Conservation (phyloP, 2,888 invertebrate species). For the Agonopterix arenella region DNA sequence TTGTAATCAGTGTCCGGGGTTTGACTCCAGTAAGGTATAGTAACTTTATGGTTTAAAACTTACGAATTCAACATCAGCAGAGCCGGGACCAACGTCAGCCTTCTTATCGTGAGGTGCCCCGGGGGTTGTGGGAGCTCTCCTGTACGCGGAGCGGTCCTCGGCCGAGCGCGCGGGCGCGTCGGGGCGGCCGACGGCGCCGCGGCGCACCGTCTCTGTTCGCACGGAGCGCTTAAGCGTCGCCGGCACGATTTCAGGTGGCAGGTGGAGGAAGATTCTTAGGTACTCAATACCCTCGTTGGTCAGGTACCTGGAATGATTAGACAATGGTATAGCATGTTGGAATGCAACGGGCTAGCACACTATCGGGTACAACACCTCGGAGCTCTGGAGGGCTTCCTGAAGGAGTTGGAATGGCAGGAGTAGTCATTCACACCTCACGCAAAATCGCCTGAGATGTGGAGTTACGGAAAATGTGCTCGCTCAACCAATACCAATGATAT, state of each 20-base stretch:
- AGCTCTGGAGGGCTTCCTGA: too few species aligned
- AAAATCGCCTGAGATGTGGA: too few species aligned
- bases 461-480: too few species aligned
- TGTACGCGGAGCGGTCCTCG: constrained; percentile 90
- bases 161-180: constrained; percentile 85
- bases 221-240: constrained; percentile 96
- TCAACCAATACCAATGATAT: too few species aligned
- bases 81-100: constrained; percentile 97
- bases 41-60: constrained; percentile 29
- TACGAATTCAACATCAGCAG: constrained; percentile 93
- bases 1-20: too few species aligned
- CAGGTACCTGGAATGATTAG: constrained; percentile 82
- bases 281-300: constrained; percentile 99
- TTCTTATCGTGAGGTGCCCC: constrained; percentile 90
- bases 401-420: too few species aligned
- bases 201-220: constrained; percentile 89
- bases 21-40: too few species aligned
- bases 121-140: constrained; percentile 82
- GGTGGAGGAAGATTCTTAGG: constrained; percentile 94
- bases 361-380: too few species aligned
- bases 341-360: too few species aligned
- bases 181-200: constrained; percentile 82
- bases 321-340: not conserved
- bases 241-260: constrained; percentile 99
- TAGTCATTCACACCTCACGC: too few species aligned